Evolutionary conservation across 1,140 invertebrate genomes (phyloP), one percentile per base, ranked within the genome.

Genomic region (Apocrypta bakeri): DNA sequence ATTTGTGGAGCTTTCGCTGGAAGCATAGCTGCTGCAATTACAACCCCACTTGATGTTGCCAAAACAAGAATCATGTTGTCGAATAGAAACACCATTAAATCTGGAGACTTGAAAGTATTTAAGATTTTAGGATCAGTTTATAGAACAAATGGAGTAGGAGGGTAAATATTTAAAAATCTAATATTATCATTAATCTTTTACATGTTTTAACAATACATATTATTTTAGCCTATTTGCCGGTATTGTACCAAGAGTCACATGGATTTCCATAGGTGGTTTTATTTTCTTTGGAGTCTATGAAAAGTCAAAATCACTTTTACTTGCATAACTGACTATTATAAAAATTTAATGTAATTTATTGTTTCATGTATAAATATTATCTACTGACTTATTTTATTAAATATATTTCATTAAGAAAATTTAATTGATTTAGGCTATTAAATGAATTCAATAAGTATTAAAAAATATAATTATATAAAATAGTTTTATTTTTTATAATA

Each of bases 231-330:
- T 99, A 69, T 99, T 97, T 93, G 95, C 98, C 72, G 98, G 98
- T 25, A 92, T 98, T 66, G 88, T 95, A 11, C 98, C 98, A 1
- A 92, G 98, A 83, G 94, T 96, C 25, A 88, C 95, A 4, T 98
- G 96, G 93, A 98, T 99, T 85, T 97, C 97, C 76, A 86, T 98
- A 9, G 98, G 98, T 12, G 98, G 98, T 1, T 97, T 96, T 85
- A 95, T 99, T 78, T 99, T 98, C 90, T 97, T 99, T 89, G 98
- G 98, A 25, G 94, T 95, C 24, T 99, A 99, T 90, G 98, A 97
- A 87, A 88, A 94, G 87, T 90, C 92, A n/a, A 93, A 90, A 87
- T 85, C 87, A 82, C 72, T 89, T 29, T 76, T 83, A 48, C 31
- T 25, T 21, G n/a, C n/a, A n/a, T 73, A 1, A 27, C 73, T 61